These are phyloP conservation scores for Drosophila meridionalis DNA, from an alignment of 2,888 invertebrate species.

Conservation along the genomic window DNA sequence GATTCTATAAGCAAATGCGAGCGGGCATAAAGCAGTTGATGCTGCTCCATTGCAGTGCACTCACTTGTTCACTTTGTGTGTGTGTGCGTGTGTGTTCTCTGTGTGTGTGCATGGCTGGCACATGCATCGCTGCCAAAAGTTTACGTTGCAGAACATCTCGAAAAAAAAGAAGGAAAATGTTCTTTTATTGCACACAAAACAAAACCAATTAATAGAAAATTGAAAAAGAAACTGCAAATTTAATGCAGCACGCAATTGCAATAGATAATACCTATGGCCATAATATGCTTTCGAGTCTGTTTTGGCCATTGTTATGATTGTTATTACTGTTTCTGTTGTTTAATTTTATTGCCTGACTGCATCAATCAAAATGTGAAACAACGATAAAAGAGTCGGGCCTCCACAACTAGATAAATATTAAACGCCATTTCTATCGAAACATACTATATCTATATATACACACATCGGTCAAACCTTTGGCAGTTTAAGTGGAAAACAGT, in stretches of 20 bases:
- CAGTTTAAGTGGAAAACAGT: slow-evolving; percentile 68
- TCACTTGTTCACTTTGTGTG: neutral
- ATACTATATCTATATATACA: slow-evolving; percentile 1
- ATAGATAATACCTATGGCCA: slow-evolving; percentile 27
- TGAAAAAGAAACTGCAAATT: slow-evolving; percentile 15
- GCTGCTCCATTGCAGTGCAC: neutral
- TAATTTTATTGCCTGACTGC: slow-evolving; percentile 29
- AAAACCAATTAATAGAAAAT: slow-evolving; percentile 45
- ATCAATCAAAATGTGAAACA: slow-evolving; percentile 43
- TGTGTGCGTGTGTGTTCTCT: neutral
- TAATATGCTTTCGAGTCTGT: neutral
- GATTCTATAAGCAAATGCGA: neutral
- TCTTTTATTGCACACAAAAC: slow-evolving; percentile 10
- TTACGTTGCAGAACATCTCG: slow-evolving; percentile 36
- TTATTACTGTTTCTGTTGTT: slow-evolving; percentile 10
- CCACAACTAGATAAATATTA: slow-evolving; percentile 26
- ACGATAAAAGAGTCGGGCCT: slow-evolving; percentile 24
- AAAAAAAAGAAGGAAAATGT: slow-evolving; percentile 18
- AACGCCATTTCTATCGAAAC: neutral
- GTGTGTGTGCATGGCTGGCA: neutral
- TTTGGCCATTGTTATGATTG: slow-evolving; percentile 8
- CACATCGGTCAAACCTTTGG: slow-evolving; percentile 34
- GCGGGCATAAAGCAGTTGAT: neutral
- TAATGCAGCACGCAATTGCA: slow-evolving; percentile 34
- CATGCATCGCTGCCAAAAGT: slow-evolving; percentile 43